Evolutionary conservation across 2,113 vertebrate genomes (phyloP).

Genomic region (Calidris pugnax): DNA sequence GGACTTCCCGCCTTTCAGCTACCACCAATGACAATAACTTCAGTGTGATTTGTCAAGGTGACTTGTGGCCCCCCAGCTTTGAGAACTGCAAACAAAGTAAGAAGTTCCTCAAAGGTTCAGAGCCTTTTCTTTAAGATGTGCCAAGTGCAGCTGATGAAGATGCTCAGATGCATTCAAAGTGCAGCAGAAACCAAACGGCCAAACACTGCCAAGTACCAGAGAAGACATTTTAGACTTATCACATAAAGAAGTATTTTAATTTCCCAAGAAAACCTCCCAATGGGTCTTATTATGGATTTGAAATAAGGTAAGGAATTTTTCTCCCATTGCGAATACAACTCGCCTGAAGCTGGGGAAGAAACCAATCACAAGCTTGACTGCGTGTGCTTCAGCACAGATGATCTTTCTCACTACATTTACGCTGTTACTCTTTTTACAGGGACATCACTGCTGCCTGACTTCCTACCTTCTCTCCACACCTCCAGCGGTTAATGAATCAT

Average conservation of each 20-base stretch:
- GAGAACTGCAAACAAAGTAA: background rate
- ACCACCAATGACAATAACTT: background rate
- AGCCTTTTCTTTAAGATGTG: background rate
- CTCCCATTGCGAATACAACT: background rate
- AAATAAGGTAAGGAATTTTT: background rate
- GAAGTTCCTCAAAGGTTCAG: background rate
- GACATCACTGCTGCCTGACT: background rate
- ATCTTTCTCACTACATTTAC: background rate
- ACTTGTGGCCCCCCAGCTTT: background rate
- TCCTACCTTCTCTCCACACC: background rate
- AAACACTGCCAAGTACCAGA: background rate
- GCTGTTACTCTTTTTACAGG: background rate
- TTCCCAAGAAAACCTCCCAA: background rate
- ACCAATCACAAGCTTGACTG: background rate
- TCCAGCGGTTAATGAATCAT: constrained; percentile 27
- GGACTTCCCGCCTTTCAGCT: background rate
- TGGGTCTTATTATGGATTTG: background rate
- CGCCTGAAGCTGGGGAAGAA: constrained; percentile 25
- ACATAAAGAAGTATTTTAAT: background rate
- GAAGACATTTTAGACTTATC: background rate
- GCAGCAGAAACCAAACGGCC: background rate
- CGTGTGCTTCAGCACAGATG: background rate
- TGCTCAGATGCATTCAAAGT: background rate
- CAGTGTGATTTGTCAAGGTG: background rate
- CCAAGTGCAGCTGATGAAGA: background rate